A percentile compares a stretch with the other conserved stretches of the same genome.
Evolutionary conservation across 1,140 invertebrate species (phyloP).

Genomic region (Drosophila miranda): DNA sequence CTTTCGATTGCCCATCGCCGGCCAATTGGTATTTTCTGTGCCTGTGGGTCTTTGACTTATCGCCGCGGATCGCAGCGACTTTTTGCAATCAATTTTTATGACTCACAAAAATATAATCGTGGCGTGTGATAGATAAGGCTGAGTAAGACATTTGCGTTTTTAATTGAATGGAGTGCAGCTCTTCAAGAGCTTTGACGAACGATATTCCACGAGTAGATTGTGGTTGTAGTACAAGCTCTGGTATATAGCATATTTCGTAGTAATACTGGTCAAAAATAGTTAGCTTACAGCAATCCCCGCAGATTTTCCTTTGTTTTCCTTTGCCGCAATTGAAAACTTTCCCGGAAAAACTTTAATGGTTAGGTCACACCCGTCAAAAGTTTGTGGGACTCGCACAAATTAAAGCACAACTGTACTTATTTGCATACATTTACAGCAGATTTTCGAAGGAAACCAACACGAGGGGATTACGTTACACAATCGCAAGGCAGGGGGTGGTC

Average conservation of each 20-base stretch:
- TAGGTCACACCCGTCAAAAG: conserved; percentile 38
- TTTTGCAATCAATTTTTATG: conserved; percentile 38
- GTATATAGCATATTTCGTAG: too few species aligned
- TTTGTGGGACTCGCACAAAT: conserved; percentile 40
- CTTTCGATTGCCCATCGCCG: conserved; percentile 30
- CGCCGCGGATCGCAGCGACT: conserved; percentile 6
- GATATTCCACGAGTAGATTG: neutral
- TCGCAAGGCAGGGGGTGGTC: conserved; percentile 23
- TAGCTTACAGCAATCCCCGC: too few species aligned
- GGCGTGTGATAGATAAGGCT: conserved; percentile 19
- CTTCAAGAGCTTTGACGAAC: conserved; percentile 1
- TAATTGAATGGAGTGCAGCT: conserved; percentile 5
- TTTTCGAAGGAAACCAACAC: conserved; percentile 48
- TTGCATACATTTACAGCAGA: conserved; percentile 69
- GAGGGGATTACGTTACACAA: conserved; percentile 63
- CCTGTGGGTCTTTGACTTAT: conserved; percentile 13
- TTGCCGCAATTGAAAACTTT: neutral
- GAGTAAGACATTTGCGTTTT: conserved; percentile 9
- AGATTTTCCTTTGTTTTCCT: neutral
- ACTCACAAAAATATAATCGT: conserved; percentile 20
- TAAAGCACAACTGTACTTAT: conserved; percentile 64
- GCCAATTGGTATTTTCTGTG: conserved; percentile 37
- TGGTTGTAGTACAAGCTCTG: neutral
- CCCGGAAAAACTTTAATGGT: conserved; percentile 37
- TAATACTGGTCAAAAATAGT: neutral